phyloP scores from a whole-genome alignment of 2,113 vertebrate genomes.

The Tapirus terrestris region DNA sequence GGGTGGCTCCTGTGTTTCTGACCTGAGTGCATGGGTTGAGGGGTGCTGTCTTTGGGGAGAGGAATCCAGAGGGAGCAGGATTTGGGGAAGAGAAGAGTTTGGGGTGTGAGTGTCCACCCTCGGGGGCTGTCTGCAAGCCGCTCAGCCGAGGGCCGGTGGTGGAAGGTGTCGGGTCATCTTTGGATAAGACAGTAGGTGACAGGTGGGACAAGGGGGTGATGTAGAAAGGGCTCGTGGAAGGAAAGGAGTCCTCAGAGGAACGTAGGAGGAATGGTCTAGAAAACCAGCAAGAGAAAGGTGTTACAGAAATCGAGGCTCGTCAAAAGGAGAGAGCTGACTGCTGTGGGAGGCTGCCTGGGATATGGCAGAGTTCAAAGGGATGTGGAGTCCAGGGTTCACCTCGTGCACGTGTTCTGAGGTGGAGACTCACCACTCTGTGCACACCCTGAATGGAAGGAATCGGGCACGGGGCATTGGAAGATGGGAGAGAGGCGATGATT shows the following conservation, averaged over 20 bases:
- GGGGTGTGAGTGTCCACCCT: not conserved
- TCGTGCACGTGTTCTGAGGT: fast-evolving
- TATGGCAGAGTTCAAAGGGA: fast-evolving
- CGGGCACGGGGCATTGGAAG: not conserved
- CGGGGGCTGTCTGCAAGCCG: too few species aligned
- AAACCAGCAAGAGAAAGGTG: fast-evolving
- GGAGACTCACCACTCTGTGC: too few species aligned
- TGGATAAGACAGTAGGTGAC: not conserved
- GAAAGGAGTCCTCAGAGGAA: not conserved
- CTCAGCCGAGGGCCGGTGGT: fast-evolving
- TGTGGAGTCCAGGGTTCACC: not conserved
- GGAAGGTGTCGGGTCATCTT: not conserved
- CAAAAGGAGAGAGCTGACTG: not conserved
- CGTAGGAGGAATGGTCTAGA: fast-evolving
- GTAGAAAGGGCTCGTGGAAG: not conserved
- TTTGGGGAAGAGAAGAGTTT: not conserved
- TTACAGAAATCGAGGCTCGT: fast-evolving
- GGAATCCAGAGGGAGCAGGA: not conserved
- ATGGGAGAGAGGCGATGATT: not conserved
- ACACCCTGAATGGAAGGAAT: fast-evolving
- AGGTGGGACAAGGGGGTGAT: fast-evolving
- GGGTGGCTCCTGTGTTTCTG: not conserved
- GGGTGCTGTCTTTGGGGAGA: not conserved
- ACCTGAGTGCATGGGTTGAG: fast-evolving
- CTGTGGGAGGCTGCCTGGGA: not conserved